phyloP scores from a whole-genome alignment of 2,797 vertebrate genomes.

The Lycodopsis pacificus region DNA sequence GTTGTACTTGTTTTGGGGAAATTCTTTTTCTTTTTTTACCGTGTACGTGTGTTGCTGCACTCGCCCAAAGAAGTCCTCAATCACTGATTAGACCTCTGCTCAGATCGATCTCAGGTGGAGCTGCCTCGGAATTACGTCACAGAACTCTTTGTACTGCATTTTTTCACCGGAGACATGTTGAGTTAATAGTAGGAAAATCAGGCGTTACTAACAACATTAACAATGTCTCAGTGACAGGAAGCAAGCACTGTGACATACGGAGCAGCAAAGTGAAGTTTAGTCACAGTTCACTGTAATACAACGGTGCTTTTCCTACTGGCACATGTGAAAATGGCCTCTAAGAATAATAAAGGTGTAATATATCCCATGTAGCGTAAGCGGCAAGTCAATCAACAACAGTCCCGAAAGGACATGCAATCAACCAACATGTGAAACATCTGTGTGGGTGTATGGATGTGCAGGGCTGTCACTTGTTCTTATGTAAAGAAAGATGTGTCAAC shows the following conservation, averaged over 20 bases:
- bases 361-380: background rate
- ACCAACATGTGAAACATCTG: constrained; percentile 4
- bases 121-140: background rate
- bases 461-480: background rate
- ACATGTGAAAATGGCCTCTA: background rate
- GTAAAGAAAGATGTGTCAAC: background rate
- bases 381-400: constrained; percentile 5
- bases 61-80: background rate
- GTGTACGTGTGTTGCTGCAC: background rate
- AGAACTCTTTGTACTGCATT: background rate
- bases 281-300: background rate
- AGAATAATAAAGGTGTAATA: background rate
- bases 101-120: constrained; percentile 8
- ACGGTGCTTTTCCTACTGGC: background rate
- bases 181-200: background rate
- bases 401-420: constrained; percentile 9
- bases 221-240: background rate
- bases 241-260: background rate
- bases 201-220: constrained; percentile 24
- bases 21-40: background rate
- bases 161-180: background rate
- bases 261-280: background rate
- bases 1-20: background rate
- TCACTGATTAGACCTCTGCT: constrained; percentile 7
- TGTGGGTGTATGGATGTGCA: background rate